These are phyloP conservation scores for Pyrochroa serraticornis DNA, from an alignment of 2,888 invertebrate species.

Conservation along the genomic window DNA sequence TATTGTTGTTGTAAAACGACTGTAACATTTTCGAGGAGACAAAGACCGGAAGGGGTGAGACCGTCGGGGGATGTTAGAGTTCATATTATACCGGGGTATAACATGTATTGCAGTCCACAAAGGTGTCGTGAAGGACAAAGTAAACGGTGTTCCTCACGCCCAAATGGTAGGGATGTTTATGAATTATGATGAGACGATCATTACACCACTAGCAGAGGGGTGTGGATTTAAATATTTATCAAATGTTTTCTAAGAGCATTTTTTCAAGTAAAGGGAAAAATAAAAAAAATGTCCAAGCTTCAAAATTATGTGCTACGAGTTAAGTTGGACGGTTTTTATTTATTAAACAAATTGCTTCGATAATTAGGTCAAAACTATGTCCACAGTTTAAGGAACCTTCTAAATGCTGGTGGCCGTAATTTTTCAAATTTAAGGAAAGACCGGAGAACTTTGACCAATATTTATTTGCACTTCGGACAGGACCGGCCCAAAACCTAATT, in stretches of 20 bases:
- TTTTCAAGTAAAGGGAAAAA: too few relatives aligned
- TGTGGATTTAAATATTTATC: slow-evolving; percentile 48
- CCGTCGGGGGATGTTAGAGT: slow-evolving; percentile 71
- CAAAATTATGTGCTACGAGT: too few relatives aligned
- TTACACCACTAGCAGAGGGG: slow-evolving; percentile 45
- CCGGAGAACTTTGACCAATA: too few relatives aligned
- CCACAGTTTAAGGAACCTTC: too few relatives aligned
- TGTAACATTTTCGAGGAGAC: slow-evolving; percentile 68
- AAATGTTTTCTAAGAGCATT: neutral
- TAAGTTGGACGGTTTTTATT: too few relatives aligned
- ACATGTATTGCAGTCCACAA: slow-evolving; percentile 70
- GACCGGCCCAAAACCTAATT: too few relatives aligned
- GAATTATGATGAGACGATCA: slow-evolving; percentile 62
- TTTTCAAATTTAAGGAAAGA: too few relatives aligned
- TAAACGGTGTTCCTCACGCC: slow-evolving; percentile 53
- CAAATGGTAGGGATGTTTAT: slow-evolving; percentile 63
- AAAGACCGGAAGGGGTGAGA: slow-evolving; percentile 58
- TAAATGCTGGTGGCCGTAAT: too few relatives aligned
- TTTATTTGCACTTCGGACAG: too few relatives aligned
- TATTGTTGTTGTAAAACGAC: slow-evolving; percentile 83
- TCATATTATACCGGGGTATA: slow-evolving; percentile 74
- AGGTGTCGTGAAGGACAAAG: slow-evolving; percentile 55
- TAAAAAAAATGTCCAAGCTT: neutral
- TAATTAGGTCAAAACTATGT: too few relatives aligned
- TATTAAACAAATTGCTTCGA: too few relatives aligned